phyloP scores from a whole-genome alignment of 2,113 vertebrate genomes.

The Spea bombifrons region DNA sequence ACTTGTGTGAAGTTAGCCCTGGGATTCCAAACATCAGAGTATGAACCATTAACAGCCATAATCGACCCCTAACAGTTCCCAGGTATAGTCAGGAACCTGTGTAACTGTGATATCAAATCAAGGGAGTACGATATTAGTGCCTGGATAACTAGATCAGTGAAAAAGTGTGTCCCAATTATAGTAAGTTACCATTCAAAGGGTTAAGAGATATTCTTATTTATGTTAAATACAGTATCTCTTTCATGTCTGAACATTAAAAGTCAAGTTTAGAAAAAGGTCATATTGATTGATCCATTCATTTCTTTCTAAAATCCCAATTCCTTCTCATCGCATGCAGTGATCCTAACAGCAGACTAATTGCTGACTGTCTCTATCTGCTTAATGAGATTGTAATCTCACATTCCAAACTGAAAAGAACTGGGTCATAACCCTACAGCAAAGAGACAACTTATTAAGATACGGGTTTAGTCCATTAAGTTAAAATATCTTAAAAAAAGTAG shows the following conservation, averaged over 20 bases:
- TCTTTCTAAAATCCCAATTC: not conserved
- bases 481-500: too few species aligned
- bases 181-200: too few species aligned
- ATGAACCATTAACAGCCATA: too few species aligned
- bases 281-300: constrained; percentile 1
- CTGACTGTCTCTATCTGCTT: not conserved
- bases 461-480: constrained; percentile 4
- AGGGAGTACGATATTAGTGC: too few species aligned
- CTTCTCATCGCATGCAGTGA: not conserved
- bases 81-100: too few species aligned
- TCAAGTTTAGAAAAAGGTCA: constrained; percentile 3
- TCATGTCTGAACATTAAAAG: not conserved
- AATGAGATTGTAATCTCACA: constrained; percentile 5
- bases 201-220: too few species aligned
- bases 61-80: too few species aligned
- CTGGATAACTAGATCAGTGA: too few species aligned
- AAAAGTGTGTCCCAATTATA: too few species aligned
- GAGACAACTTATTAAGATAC: not conserved
- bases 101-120: too few species aligned
- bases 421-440: constrained; percentile 2
- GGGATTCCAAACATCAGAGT: too few species aligned
- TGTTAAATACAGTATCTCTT: not conserved
- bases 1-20: too few species aligned
- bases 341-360: constrained; percentile 2
- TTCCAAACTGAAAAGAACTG: not conserved